Evolutionary conservation across 2,113 vertebrate genomes (phyloP).

Genomic region (Melanerpes aurifrons): DNA sequence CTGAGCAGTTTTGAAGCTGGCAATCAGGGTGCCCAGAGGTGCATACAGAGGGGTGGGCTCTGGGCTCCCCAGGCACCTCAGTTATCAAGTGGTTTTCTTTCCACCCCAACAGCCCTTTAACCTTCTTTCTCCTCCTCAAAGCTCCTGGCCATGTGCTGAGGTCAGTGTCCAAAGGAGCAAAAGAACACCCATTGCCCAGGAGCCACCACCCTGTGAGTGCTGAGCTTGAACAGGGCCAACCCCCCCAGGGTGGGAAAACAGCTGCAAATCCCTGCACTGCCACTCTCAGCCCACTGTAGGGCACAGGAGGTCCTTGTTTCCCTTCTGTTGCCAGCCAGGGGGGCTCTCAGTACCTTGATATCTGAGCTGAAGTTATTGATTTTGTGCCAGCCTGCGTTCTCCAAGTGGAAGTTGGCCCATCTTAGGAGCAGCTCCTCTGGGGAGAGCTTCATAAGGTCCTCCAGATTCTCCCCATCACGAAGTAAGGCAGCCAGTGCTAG

Average conservation of each 20-base stretch:
- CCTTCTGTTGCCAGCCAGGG: not conserved
- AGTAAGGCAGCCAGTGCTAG: conserved; percentile 93
- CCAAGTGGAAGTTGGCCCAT: conserved; percentile 96
- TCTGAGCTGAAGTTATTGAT: conserved; percentile 97
- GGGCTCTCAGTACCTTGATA: conserved; percentile 84
- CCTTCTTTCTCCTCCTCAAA: not conserved
- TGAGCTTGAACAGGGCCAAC: not conserved
- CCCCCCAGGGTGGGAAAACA: not conserved
- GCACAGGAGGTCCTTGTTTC: not conserved
- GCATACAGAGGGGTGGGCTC: not conserved
- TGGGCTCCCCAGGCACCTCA: not conserved
- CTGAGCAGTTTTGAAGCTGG: not conserved
- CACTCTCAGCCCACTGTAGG: not conserved
- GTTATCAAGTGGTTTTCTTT: no score
- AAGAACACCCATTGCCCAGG: no score
- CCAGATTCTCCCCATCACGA: conserved; percentile 92
- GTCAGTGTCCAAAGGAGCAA: no score
- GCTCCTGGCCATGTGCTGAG: not conserved
- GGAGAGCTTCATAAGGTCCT: conserved; percentile 95
- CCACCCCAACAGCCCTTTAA: not conserved
- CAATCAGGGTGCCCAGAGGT: not conserved
- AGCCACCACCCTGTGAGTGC: not conserved
- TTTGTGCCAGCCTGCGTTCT: conserved; percentile 87
- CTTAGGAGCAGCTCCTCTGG: conserved; percentile 95
- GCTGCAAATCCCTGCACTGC: not conserved